A percentile compares a stretch with the other conserved stretches of the same genome.
Conservation (phyloP, 2,797 vertebrate species). For the Manis pentadactyla region DNA sequence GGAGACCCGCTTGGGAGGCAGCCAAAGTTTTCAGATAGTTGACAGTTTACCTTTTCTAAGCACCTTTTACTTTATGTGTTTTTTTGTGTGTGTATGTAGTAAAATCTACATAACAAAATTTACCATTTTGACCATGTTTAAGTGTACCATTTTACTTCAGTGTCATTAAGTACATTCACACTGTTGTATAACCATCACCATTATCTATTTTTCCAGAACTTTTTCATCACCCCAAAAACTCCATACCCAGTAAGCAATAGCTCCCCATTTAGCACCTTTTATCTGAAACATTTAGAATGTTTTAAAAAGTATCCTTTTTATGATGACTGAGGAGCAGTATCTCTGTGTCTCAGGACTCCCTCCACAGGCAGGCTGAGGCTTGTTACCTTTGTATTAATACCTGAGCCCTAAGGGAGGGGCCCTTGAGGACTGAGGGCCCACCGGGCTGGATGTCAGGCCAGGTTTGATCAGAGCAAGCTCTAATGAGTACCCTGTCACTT, state of each 20-base stretch:
- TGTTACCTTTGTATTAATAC: neutral
- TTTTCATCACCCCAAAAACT: neutral
- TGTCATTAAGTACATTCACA: neutral
- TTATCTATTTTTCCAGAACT: neutral
- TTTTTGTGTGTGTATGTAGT: neutral
- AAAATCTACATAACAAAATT: neutral
- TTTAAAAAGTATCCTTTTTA: neutral
- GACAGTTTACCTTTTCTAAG: neutral
- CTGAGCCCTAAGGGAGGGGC: neutral
- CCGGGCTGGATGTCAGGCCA: neutral
- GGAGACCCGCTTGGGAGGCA: neutral
- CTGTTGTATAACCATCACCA: fast-evolving
- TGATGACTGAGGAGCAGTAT: neutral
- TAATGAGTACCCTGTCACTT: neutral
- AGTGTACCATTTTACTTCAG: neutral
- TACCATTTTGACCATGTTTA: neutral
- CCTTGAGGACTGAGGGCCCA: neutral
- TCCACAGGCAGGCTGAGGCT: neutral
- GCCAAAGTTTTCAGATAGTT: neutral
- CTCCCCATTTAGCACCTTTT: neutral
- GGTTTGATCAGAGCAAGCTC: neutral
- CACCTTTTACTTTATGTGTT: neutral
- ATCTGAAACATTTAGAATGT: neutral
- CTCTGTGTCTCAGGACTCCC: neutral
- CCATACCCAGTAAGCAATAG: neutral